phyloP scores from a whole-genome alignment of 2,797 vertebrate species.

The Antennarius maculatus region DNA sequence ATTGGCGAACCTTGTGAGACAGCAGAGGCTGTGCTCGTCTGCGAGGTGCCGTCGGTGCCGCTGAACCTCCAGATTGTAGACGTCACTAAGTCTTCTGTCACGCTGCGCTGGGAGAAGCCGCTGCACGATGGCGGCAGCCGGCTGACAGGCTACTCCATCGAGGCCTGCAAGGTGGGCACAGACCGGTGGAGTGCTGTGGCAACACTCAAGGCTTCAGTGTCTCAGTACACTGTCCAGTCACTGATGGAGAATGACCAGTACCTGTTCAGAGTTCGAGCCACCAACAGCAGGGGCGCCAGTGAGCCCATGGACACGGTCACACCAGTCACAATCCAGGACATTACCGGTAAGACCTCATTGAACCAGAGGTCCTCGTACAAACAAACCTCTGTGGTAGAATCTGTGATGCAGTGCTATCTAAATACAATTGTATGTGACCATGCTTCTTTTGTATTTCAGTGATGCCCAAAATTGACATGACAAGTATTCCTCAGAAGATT shows the following conservation, averaged over 20 bases:
- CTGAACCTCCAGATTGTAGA: constrained; percentile 88
- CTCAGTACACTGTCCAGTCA: constrained; percentile 88
- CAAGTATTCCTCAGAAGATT: constrained; percentile 95
- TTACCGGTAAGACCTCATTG: constrained; percentile 83
- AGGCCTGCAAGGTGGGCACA: constrained; percentile 93
- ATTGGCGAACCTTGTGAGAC: constrained; percentile 96
- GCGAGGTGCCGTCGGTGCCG: constrained; percentile 93
- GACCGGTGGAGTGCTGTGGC: constrained; percentile 93
- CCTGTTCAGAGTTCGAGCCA: constrained; percentile 93
- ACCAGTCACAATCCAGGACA: constrained; percentile 91
- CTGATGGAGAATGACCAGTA: constrained; percentile 96
- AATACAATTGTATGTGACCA: not conserved
- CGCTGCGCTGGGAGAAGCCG: constrained; percentile 93
- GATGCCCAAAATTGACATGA: constrained; percentile 91
- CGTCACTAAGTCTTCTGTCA: constrained; percentile 90
- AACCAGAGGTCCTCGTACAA: no score
- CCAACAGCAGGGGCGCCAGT: constrained; percentile 93
- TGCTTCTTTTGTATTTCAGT: constrained; percentile 74
- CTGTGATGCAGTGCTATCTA: not conserved
- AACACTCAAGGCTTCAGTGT: constrained; percentile 86
- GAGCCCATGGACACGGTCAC: constrained; percentile 93
- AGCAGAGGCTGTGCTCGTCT: constrained; percentile 89
- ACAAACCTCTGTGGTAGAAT: not conserved
- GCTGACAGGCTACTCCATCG: constrained; percentile 90
- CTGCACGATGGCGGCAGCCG: constrained; percentile 92